Evolutionary conservation across 2,888 invertebrate genomes (phyloP).

Genomic region (Trichogramma evanescens): DNA sequence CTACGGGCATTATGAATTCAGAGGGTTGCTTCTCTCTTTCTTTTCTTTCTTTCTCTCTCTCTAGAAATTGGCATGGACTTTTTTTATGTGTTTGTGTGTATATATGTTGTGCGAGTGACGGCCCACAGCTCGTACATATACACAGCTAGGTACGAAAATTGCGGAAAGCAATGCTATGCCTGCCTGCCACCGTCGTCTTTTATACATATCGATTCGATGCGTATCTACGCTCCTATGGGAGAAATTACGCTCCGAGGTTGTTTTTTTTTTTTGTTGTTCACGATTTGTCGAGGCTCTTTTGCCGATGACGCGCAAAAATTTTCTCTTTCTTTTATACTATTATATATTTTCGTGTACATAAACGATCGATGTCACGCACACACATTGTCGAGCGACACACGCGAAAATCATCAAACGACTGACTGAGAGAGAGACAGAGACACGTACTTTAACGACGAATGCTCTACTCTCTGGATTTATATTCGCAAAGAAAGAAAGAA

Average conservation of each 20-base stretch:
- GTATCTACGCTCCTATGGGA: too few relatives aligned
- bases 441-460: neutral
- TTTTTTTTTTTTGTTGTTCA: neutral
- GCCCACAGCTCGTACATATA: too few relatives aligned
- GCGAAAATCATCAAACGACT: neutral
- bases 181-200: too few relatives aligned
- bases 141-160: too few relatives aligned
- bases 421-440: neutral
- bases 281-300: neutral
- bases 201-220: too few relatives aligned
- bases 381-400: too few relatives aligned
- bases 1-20: constrained; percentile 1
- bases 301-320: neutral
- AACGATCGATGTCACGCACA: too few relatives aligned
- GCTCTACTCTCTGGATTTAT: neutral
- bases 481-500: neutral
- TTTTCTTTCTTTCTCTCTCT: neutral
- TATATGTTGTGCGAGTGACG: too few relatives aligned
- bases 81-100: neutral
- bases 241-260: neutral
- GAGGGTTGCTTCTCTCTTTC: neutral
- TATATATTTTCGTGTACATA: too few relatives aligned
- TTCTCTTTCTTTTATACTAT: neutral
- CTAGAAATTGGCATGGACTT: neutral
- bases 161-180: too few relatives aligned